Evolutionary conservation across 2,888 invertebrate genomes (phyloP).

Genomic region (Dyspetes luteomarginatus): DNA sequence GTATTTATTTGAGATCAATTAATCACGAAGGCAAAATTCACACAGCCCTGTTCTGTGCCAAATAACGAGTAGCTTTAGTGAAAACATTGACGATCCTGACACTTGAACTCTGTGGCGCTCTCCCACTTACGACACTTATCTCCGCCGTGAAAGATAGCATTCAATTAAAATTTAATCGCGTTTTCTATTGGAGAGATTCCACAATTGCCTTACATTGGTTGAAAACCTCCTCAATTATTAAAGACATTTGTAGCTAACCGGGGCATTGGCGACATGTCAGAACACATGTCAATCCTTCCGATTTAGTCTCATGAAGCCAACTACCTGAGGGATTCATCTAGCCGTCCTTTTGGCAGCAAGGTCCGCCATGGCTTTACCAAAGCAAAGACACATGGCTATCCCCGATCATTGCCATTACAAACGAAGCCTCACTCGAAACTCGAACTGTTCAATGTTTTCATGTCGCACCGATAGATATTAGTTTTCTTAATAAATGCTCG

Average conservation of each 20-base stretch:
- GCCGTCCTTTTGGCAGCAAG: slow-evolving; percentile 44
- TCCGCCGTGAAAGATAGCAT: too few species aligned
- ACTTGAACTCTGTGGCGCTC: slow-evolving; percentile 2
- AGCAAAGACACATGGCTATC: slow-evolving; percentile 32
- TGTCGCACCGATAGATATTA: too few species aligned
- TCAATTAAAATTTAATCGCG: neutral
- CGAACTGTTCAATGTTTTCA: neutral
- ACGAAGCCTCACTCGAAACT: neutral
- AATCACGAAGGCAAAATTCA: neutral
- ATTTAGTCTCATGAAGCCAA: neutral
- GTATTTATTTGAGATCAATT: neutral
- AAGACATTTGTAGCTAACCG: neutral
- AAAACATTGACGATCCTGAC: neutral
- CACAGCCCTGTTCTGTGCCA: neutral
- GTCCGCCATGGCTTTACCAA: slow-evolving; percentile 41
- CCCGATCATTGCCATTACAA: neutral
- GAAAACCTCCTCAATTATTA: neutral
- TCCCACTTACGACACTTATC: neutral
- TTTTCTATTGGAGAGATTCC: neutral
- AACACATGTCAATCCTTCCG: neutral
- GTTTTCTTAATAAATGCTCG: neutral
- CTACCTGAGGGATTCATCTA: neutral
- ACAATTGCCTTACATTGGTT: neutral
- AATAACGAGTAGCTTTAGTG: neutral
- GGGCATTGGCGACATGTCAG: neutral